Evolutionary conservation across 2,797 vertebrate species (phyloP).

Genomic region (Urocyon cinereoargenteus): DNA sequence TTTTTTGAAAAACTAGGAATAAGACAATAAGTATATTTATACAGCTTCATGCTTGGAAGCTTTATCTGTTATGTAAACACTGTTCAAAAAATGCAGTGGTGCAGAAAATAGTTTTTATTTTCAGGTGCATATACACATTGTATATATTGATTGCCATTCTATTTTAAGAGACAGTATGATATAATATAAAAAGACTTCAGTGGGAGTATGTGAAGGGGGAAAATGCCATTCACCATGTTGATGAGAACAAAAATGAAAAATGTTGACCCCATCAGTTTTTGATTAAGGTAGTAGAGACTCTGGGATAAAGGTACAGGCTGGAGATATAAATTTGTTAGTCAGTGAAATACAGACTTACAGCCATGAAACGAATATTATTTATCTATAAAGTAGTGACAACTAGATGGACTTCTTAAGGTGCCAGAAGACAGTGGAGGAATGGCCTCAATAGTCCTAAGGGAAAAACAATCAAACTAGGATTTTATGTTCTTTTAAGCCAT

Average conservation of each 20-base stretch:
- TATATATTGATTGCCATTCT: neutral
- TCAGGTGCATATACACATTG: neutral
- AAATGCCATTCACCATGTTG: neutral
- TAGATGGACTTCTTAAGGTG: neutral
- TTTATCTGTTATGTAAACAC: slow-evolving; percentile 21
- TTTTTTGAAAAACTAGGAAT: slow-evolving; percentile 27
- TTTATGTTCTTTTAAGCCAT: slow-evolving; percentile 22
- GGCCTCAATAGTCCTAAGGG: neutral
- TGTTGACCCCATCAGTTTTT: neutral
- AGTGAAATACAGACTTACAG: neutral
- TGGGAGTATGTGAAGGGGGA: neutral
- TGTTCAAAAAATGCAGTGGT: neutral
- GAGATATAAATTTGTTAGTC: neutral
- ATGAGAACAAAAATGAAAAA: slow-evolving; percentile 30
- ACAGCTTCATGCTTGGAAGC: neutral
- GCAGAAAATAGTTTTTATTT: slow-evolving; percentile 26
- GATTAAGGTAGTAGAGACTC: neutral
- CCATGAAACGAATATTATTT: neutral
- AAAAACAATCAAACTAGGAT: neutral
- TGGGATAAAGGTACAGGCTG: neutral
- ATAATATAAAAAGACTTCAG: neutral
- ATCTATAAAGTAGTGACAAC: neutral
- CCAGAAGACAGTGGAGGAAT: neutral
- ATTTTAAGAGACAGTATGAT: neutral
- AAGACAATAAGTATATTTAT: neutral